Percentiles rank a stretch among this genome's conserved stretches.
These are phyloP conservation scores for Megalopta genalis DNA, from an alignment of 1,140 invertebrate genomes.

Conservation along the genomic window DNA sequence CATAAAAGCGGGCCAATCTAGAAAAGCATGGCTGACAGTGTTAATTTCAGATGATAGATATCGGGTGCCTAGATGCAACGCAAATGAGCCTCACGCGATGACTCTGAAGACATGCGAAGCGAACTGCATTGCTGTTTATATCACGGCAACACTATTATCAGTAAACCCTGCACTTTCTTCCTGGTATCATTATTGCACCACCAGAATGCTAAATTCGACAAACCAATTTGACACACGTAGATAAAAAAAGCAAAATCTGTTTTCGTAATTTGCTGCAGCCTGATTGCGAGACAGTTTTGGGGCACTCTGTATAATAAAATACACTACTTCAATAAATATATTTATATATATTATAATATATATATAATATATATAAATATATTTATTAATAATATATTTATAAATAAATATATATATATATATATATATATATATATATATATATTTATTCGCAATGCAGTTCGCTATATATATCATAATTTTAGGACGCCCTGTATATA, in stretches of 20 bases:
- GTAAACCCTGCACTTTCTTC: conserved; percentile 28
- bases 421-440: no score
- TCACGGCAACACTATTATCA: conserved; percentile 29
- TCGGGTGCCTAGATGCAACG: conserved; percentile 51
- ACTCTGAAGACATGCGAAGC: conserved; percentile 54
- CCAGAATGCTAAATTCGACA: conserved; percentile 8
- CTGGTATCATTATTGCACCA: conserved; percentile 42
- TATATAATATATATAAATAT: no score
- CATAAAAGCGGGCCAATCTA: conserved; percentile 59
- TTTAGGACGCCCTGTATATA: no score
- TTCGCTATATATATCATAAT: no score
- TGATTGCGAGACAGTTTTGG: no score
- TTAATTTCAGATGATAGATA: conserved; percentile 71
- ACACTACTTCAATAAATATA: no score
- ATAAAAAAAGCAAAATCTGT: not conserved
- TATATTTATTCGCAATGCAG: no score
- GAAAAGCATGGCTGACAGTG: conserved; percentile 67
- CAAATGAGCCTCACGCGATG: conserved; percentile 69
- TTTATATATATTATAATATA: no score
- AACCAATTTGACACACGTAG: not conserved
- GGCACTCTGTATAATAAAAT: no score
- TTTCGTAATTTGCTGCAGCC: no score
- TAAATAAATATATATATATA: no score
- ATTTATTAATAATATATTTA: no score
- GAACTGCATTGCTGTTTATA: conserved; percentile 29